A percentile compares a stretch with the other conserved stretches of the same genome.
phyloP scores from a whole-genome alignment of 2,797 vertebrate genomes.

The Emydoidea blandingii region DNA sequence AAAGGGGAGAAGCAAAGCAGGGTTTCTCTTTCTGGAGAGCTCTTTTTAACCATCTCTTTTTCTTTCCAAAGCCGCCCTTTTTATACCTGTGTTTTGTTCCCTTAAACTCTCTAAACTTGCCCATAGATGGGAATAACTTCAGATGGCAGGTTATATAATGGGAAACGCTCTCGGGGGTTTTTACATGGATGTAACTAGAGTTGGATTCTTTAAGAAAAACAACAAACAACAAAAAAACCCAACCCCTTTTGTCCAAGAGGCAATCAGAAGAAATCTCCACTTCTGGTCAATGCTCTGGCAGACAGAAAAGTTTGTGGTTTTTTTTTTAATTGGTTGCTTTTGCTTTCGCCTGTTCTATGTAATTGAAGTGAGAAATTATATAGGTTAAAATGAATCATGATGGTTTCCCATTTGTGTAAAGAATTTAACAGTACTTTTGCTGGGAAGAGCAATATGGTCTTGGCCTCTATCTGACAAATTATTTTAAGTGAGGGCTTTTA shows the following conservation, averaged over 20 bases:
- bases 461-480: background rate
- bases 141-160: background rate
- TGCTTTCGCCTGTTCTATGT: background rate
- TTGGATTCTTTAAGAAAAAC: background rate
- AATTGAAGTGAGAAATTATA: fast-evolving
- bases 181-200: background rate
- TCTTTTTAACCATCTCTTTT: background rate
- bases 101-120: background rate
- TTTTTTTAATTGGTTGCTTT: background rate
- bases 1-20: background rate
- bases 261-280: background rate
- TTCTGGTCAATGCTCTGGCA: background rate
- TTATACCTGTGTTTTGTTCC: background rate
- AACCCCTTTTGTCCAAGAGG: background rate
- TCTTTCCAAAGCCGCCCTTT: background rate
- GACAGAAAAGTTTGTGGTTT: background rate
- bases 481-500: background rate
- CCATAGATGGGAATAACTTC: background rate
- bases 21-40: background rate
- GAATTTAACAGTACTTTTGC: background rate
- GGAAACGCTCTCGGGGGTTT: background rate
- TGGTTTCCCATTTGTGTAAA: background rate
- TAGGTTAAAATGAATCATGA: fast-evolving
- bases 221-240: too few species aligned
- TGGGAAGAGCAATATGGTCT: background rate